phyloP scores from a whole-genome alignment of 2,888 invertebrate species.

The Temnothorax rugatulus region DNA sequence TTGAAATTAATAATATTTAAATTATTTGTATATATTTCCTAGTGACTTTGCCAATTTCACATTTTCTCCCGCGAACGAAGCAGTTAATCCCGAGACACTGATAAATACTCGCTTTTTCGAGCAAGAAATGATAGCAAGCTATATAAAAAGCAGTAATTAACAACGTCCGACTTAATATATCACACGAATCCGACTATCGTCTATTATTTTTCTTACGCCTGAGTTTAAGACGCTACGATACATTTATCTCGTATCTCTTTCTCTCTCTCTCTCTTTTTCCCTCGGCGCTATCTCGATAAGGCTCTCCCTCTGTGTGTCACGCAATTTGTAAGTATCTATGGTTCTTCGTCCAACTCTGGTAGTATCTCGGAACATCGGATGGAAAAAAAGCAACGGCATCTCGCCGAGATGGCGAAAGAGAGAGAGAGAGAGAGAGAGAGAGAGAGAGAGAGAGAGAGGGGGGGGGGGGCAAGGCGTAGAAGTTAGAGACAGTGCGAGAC shows the following conservation, averaged over 20 bases:
- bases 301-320: slow-evolving; percentile 44
- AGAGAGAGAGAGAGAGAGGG: neutral
- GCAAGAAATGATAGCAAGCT: slow-evolving; percentile 12
- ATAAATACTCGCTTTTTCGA: neutral
- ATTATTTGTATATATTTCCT: neutral
- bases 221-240: neutral
- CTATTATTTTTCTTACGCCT: slow-evolving; percentile 33
- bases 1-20: slow-evolving; percentile 4
- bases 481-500: slow-evolving; percentile 62
- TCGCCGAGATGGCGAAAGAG: neutral
- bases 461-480: slow-evolving; percentile 37
- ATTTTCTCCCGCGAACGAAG: neutral
- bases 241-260: neutral
- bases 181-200: slow-evolving; percentile 8
- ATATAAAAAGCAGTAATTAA: slow-evolving; percentile 16
- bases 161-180: neutral
- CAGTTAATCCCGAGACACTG: neutral
- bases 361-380: slow-evolving; percentile 55
- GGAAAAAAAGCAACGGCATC: slow-evolving; percentile 45
- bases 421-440: neutral
- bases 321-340: slow-evolving; percentile 68
- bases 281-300: slow-evolving; percentile 19
- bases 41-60: neutral
- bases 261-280: slow-evolving; percentile 3
- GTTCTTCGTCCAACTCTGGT: slow-evolving; percentile 45